A percentile compares a stretch with the other conserved stretches of the same genome.
Evolutionary conservation across 2,888 invertebrate genomes (phyloP).

Genomic region (Erebia ligea): DNA sequence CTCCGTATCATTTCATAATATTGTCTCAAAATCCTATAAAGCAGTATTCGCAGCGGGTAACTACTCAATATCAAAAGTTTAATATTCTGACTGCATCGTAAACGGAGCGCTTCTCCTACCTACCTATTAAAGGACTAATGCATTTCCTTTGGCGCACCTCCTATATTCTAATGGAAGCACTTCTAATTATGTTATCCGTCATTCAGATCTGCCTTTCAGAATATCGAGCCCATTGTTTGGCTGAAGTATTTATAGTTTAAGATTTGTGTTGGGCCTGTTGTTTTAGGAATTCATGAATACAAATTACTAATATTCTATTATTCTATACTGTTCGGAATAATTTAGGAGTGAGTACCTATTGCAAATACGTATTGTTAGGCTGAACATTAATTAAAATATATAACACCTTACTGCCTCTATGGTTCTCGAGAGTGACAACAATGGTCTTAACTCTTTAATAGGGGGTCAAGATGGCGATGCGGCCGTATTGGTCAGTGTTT

Average conservation of each 20-base stretch:
- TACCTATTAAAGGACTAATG: conserved; percentile 50
- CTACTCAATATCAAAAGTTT: neutral
- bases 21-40: neutral
- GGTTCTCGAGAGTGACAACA: too few relatives aligned
- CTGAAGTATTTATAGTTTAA: conserved; percentile 21
- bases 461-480: too few relatives aligned
- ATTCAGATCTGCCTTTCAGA: conserved; percentile 18
- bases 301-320: neutral
- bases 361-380: neutral
- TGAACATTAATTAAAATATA: too few relatives aligned
- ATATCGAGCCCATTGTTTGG: conserved; percentile 16
- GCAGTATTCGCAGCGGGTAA: neutral
- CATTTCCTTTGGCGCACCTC: conserved; percentile 20
- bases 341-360: neutral
- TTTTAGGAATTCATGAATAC: conserved; percentile 22
- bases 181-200: conserved; percentile 22
- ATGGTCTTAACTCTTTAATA: too few relatives aligned
- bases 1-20: neutral
- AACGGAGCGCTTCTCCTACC: conserved; percentile 48
- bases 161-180: conserved; percentile 14
- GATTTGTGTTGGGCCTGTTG: conserved; percentile 6
- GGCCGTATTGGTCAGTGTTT: too few relatives aligned
- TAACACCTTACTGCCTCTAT: neutral
- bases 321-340: neutral
- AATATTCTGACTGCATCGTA: conserved; percentile 28